phyloP scores from a whole-genome alignment of 2,113 vertebrate genomes.

The Cololabis saira region DNA sequence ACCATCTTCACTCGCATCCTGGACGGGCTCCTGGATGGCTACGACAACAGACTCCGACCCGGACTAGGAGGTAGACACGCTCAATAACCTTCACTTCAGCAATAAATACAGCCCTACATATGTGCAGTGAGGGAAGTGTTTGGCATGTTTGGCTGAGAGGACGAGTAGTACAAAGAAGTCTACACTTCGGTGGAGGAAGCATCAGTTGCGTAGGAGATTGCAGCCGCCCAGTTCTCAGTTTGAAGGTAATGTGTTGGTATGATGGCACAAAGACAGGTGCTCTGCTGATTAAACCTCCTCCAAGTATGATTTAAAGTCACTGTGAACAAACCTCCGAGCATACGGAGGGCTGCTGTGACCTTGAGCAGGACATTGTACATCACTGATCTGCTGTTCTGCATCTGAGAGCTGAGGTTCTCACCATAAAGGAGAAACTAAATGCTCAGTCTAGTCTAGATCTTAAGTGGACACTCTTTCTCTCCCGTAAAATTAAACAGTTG shows the following conservation, averaged over 20 bases:
- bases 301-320: slow-evolving; percentile 55
- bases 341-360: slow-evolving; percentile 44
- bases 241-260: slow-evolving; percentile 11
- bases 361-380: slow-evolving; percentile 4
- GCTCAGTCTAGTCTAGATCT: too few relatives aligned
- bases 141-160: too few relatives aligned
- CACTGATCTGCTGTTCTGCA: too few relatives aligned
- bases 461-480: too few relatives aligned
- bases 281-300: slow-evolving; percentile 31
- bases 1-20: slow-evolving; percentile 96
- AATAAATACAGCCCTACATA: too few relatives aligned
- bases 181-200: too few relatives aligned
- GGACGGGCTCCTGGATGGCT: slow-evolving; percentile 94
- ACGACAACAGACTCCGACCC: slow-evolving; percentile 94
- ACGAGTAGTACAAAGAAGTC: too few relatives aligned
- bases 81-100: not conserved
- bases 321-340: slow-evolving; percentile 5
- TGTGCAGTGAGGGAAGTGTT: too few relatives aligned
- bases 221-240: slow-evolving; percentile 20
- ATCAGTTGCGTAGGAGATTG: not conserved
- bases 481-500: too few relatives aligned
- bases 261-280: slow-evolving; percentile 37
- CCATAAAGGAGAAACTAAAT: too few relatives aligned
- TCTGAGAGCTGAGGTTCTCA: too few relatives aligned
- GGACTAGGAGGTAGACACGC: slow-evolving; percentile 89